Base-by-base conservation (phyloP, 2,113 vertebrate genomes). In the Rhombomys opimus region DNA sequence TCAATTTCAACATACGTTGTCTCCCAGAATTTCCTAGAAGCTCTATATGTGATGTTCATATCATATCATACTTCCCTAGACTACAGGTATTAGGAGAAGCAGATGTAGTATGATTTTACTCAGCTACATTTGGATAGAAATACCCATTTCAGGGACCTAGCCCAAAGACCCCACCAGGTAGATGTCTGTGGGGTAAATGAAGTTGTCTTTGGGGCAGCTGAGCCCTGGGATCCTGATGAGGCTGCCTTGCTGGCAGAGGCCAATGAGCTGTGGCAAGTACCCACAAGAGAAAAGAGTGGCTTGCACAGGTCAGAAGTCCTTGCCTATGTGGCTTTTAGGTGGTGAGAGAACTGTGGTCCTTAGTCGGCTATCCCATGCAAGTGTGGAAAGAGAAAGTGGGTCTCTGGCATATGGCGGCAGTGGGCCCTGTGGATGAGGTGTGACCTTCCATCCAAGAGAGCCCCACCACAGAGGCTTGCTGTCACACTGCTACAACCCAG, bases 11-110 rank as follows among this genome's bases (percentile, higher is more conserved):
- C 35, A 50, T 30, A 35, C 22, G 27, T 61, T 94, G 61, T 23
- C n/a, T 87, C 57, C 65, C 76, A 50, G 76, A 95, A 93, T 32
- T 50, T 95, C 81, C 61, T 92, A 57, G 46, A 95, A 93, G 82
- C 61, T 41, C 52, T 93, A 81, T 27, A 5, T n/a, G 54, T 50
- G 50, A 35, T 41, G 22, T 10, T 41, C 13, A 23, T 46, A 61
- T 1, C 50, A 30, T 38, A 46, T 73, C 72, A 7, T 61, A 81
- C 68, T 94, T 78, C 82, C 67, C 90, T 50, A 32, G 38, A 76
- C n/a, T n/a, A 0, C 15, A 75, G 38, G 18, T 30, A 5, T 0
- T 35, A 8, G 27, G n/a, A 18, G 23, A 57, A 30, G 12, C 18
- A 12, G 7, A 38, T 46, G 68, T 11, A 68, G 2, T n/a, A 41